Base-by-base conservation (phyloP, 2,888 invertebrate genomes). In the Lampropteryx suffumata region DNA sequence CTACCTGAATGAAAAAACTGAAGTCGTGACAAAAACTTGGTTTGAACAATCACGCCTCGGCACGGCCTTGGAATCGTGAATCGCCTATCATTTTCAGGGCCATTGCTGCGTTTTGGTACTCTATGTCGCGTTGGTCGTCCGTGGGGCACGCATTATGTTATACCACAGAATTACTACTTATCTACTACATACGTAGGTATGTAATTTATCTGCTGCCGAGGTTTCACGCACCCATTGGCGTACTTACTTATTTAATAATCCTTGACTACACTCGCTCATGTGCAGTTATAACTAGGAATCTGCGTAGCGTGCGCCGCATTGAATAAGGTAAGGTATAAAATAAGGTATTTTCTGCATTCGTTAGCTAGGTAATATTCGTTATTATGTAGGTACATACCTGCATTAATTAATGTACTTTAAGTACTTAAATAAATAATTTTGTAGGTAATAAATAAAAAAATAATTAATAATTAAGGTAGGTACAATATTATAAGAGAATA, bases 1-100 rank as follows among this genome's bases (percentile, higher is more conserved):
- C n/a, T 17, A 17, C 2, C 17, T 3, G 17, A 3, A 17, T 3
- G 17, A 17, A 17, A 17, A 17, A 35, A 2, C n/a, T 35, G 21
- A 21, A 35, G 35, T 35, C 35, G 11, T 3, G 6, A 36, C 11
- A 37, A 30, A 41, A 41, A 42, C 28, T 12, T 27, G 12, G 34
- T 43, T 43, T 17, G 4, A 33, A 33, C 32, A 33, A 42, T 36
- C 12, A 45, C 13, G 30, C 32, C 36, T 50, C n/a, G 3, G 28
- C 60, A 62, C 61, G 74, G 72, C 79, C 78, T 82, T 72, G 73
- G 71, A 64, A 60, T 11, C n/a, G 33, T 42, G 33, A 55, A 71
- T 61, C 63, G 58, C 71, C 72, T 72, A 74, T 79, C 72, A 73
- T 79, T 72, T 79, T 83, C 85, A 86, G 76, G 84, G 84, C 64